Percentiles rank a stretch among this genome's conserved stretches.
Conservation (phyloP, 1,140 invertebrate species). For the Dinothrombium tinctorium region DNA sequence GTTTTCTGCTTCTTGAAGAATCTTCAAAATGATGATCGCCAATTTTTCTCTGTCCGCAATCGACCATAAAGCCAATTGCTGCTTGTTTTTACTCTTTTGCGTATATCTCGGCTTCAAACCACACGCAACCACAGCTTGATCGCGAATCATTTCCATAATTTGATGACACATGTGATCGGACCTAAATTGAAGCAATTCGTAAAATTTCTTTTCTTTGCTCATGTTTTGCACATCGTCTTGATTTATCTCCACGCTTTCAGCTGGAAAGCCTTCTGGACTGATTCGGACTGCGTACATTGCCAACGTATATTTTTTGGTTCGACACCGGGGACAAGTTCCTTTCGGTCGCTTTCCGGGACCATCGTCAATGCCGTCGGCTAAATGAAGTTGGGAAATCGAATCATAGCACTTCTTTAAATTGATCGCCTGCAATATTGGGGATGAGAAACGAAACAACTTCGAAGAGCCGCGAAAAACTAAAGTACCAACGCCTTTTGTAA, state of each 20-base stretch:
- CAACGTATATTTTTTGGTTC: slow-evolving; percentile 9
- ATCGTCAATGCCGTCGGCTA: neutral
- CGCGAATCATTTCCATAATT: too few species aligned
- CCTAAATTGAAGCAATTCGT: too few species aligned
- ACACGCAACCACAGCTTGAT: too few species aligned
- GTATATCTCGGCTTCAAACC: too few species aligned
- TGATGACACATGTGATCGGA: too few species aligned
- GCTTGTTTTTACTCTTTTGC: too few species aligned
- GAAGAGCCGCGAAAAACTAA: slow-evolving; percentile 7
- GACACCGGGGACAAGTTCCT: slow-evolving; percentile 9
- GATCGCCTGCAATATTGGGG: neutral
- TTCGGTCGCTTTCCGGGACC: neutral
- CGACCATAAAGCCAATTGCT: too few species aligned
- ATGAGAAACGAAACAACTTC: neutral
- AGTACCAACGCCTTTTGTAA: slow-evolving; percentile 1
- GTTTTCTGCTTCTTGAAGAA: slow-evolving; percentile 4
- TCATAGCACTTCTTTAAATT: neutral
- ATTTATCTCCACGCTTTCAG: too few species aligned
- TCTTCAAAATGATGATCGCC: slow-evolving; percentile 7
- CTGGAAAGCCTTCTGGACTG: slow-evolving; percentile 2
- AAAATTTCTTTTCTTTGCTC: too few species aligned
- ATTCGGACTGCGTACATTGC: slow-evolving; percentile 8
- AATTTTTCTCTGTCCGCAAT: slow-evolving; percentile 1
- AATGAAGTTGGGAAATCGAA: neutral
- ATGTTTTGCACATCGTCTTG: too few species aligned